Percentiles rank a stretch among this genome's conserved stretches.
These are phyloP conservation scores for Scomber colias DNA, from an alignment of 2,113 vertebrate species.

Conservation along the genomic window DNA sequence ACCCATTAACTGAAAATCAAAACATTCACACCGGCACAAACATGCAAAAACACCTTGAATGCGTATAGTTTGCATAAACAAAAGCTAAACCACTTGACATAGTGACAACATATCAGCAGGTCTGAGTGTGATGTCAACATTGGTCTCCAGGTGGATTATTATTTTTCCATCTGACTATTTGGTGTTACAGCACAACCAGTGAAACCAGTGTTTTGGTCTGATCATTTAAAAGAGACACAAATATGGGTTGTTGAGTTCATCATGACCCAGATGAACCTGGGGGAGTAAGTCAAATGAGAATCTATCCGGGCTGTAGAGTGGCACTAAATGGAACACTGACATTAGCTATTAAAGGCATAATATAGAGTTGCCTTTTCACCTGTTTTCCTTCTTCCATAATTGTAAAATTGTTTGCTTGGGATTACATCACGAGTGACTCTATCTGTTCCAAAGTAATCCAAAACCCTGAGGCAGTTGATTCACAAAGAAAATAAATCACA, in stretches of 20 bases:
- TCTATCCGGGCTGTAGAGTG: too few relatives aligned
- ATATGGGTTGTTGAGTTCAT: conserved; percentile 33
- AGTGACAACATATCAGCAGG: neutral
- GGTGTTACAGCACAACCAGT: conserved; percentile 13
- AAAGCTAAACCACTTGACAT: conserved; percentile 31
- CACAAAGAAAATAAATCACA: conserved; percentile 31
- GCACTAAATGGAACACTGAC: conserved; percentile 1
- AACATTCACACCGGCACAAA: conserved; percentile 61
- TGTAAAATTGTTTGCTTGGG: conserved; percentile 17
- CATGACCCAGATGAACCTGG: conserved; percentile 48
- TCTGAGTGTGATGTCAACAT: conserved; percentile 26
- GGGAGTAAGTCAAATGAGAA: conserved; percentile 29
- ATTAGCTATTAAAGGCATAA: conserved; percentile 13
- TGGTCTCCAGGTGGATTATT: conserved; percentile 40
- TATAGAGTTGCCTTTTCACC: neutral
- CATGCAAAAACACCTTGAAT: conserved; percentile 32
- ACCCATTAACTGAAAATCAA: conserved; percentile 68
- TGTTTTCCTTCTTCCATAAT: conserved; percentile 58
- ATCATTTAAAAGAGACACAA: conserved; percentile 32
- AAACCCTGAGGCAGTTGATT: conserved; percentile 53
- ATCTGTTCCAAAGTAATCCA: conserved; percentile 54
- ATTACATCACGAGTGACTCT: conserved; percentile 58
- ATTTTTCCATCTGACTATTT: conserved; percentile 18
- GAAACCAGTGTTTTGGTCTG: conserved; percentile 11
- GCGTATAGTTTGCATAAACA: conserved; percentile 33